Percentiles rank a stretch among this genome's conserved stretches.
These are phyloP conservation scores for Mungos mungo DNA, from an alignment of 2,113 vertebrate genomes.

Conservation along the genomic window DNA sequence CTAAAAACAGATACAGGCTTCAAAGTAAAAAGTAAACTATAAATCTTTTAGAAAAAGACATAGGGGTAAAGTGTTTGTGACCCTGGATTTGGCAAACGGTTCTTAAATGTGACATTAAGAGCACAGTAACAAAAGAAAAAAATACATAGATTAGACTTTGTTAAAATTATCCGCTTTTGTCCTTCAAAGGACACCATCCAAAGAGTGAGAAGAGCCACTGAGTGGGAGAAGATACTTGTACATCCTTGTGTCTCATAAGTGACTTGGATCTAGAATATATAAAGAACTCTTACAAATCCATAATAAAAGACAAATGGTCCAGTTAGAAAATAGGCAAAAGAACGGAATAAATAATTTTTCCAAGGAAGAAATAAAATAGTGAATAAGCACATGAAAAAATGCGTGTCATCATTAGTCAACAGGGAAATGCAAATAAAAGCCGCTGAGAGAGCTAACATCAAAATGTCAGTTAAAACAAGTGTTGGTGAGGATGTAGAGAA, in stretches of 20 bases:
- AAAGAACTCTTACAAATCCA: neutral
- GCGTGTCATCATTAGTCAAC: neutral
- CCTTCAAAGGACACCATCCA: neutral
- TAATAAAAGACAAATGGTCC: neutral
- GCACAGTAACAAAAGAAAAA: neutral
- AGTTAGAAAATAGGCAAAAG: neutral
- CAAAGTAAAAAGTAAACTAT: neutral
- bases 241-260: neutral
- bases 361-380: neutral
- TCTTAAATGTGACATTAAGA: neutral
- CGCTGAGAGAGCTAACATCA: neutral
- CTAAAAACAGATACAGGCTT: neutral
- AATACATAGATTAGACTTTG: neutral
- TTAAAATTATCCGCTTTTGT: neutral
- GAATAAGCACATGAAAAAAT: neutral
- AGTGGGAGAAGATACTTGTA: neutral
- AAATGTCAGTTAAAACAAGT: neutral
- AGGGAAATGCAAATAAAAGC: neutral
- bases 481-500: neutral
- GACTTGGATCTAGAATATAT: neutral
- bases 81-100: neutral
- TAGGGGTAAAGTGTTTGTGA: neutral
- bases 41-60: neutral
- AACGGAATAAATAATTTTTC: neutral
- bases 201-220: neutral